Percentiles rank a stretch among this genome's conserved stretches.
Evolutionary conservation across 2,888 invertebrate genomes (phyloP).

Genomic region (Tipula vernalis): DNA sequence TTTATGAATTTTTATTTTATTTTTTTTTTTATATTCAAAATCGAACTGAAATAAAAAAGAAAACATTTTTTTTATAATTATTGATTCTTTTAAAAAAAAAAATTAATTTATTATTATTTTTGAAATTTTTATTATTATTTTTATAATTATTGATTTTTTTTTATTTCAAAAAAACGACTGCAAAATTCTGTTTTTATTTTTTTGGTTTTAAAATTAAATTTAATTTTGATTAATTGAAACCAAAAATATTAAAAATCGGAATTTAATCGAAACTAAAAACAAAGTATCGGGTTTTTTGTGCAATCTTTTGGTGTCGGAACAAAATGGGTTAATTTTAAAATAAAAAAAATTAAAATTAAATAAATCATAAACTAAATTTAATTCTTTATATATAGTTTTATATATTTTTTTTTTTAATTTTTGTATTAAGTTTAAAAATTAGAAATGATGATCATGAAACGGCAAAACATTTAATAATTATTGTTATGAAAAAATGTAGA

Average conservation of each 20-base stretch:
- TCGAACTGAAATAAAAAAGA: conserved; percentile 7
- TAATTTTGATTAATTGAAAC: background rate
- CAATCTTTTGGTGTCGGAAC: conserved; percentile 59
- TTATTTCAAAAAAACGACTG: conserved; percentile 9
- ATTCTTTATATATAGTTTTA: background rate
- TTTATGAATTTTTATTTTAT: conserved; percentile 6
- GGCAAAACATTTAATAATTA: background rate
- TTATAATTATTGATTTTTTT: conserved; percentile 8
- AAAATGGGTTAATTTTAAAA: conserved; percentile 10
- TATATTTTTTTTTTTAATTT: background rate
- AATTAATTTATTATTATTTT: conserved; percentile 8
- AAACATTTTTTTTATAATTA: conserved; percentile 5
- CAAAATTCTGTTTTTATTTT: background rate
- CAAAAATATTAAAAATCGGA: background rate
- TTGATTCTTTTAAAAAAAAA: background rate
- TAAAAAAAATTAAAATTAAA: background rate
- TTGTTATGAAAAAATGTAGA: background rate
- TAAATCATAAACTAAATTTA: background rate
- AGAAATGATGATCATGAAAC: background rate
- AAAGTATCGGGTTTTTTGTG: conserved; percentile 73
- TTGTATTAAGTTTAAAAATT: background rate
- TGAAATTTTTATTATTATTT: background rate
- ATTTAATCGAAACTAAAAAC: conserved; percentile 34
- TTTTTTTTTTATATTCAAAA: background rate
- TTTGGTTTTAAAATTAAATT: background rate